These are phyloP conservation scores for Sinocyclocheilus anshuiensis DNA, from an alignment of 2,113 vertebrate genomes.

Conservation along the genomic window DNA sequence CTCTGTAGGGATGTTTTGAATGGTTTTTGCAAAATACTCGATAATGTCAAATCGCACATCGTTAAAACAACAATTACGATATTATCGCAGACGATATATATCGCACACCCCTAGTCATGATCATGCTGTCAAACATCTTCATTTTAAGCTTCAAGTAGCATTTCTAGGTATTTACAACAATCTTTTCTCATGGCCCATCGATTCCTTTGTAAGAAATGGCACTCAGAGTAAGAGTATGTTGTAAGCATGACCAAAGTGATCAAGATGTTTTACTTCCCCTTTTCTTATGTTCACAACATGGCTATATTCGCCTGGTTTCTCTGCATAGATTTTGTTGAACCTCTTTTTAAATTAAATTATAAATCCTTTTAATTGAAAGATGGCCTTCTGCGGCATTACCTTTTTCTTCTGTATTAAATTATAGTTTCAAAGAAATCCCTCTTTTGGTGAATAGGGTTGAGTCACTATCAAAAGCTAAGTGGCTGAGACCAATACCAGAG, in stretches of 20 bases:
- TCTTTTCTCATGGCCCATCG: not conserved
- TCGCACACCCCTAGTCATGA: no score
- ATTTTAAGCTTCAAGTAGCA: not conserved
- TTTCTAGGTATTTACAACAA: not conserved
- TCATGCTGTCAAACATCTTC: not conserved
- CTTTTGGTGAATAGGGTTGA: not conserved
- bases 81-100: no score
- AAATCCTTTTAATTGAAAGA: not conserved
- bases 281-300: conserved; percentile 22
- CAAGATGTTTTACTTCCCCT: conserved; percentile 45
- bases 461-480: not conserved
- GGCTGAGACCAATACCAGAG: not conserved
- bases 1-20: no score
- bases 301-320: not conserved
- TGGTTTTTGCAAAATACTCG: no score
- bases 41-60: no score
- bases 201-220: conserved; percentile 28
- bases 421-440: not conserved
- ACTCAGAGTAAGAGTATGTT: conserved; percentile 29
- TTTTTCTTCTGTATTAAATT: not conserved
- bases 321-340: not conserved
- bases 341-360: not conserved
- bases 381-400: not conserved
- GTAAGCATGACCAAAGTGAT: not conserved
- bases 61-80: no score